A percentile compares a stretch with the other conserved stretches of the same genome.
phyloP scores from a whole-genome alignment of 2,113 vertebrate genomes.

The Ia io region DNA sequence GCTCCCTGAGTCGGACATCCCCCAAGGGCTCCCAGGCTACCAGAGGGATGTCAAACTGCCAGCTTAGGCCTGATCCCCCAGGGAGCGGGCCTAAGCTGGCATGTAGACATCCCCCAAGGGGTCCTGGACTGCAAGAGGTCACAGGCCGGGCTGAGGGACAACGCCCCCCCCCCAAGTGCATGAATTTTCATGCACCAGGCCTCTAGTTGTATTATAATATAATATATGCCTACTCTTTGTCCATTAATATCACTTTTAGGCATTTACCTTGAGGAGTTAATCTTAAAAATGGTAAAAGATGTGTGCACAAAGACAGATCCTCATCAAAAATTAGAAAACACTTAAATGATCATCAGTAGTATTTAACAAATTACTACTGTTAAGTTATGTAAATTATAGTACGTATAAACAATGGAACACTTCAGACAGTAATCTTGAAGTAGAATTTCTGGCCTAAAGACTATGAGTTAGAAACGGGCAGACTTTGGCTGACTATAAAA shows the following conservation, averaged over 20 bases:
- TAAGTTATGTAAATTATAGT: not conserved
- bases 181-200: too few relatives aligned
- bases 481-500: not conserved
- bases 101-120: too few relatives aligned
- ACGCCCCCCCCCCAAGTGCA: too few relatives aligned
- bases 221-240: not conserved
- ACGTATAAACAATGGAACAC: not conserved
- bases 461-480: not conserved
- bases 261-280: not conserved
- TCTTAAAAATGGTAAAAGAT: conserved; percentile 31
- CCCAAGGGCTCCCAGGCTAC: too few relatives aligned
- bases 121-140: too few relatives aligned
- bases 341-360: not conserved
- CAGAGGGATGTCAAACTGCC: too few relatives aligned
- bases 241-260: not conserved
- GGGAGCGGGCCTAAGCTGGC: too few relatives aligned
- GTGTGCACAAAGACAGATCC: not conserved
- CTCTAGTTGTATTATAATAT: not conserved
- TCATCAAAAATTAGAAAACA: not conserved
- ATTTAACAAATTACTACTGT: not conserved
- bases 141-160: too few relatives aligned
- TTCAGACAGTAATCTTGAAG: conserved; percentile 10
- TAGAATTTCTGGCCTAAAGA: conserved; percentile 24
- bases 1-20: too few relatives aligned
- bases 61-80: too few relatives aligned